Base-by-base conservation (phyloP, 2,797 vertebrate genomes). In the Borostomias antarcticus region DNA sequence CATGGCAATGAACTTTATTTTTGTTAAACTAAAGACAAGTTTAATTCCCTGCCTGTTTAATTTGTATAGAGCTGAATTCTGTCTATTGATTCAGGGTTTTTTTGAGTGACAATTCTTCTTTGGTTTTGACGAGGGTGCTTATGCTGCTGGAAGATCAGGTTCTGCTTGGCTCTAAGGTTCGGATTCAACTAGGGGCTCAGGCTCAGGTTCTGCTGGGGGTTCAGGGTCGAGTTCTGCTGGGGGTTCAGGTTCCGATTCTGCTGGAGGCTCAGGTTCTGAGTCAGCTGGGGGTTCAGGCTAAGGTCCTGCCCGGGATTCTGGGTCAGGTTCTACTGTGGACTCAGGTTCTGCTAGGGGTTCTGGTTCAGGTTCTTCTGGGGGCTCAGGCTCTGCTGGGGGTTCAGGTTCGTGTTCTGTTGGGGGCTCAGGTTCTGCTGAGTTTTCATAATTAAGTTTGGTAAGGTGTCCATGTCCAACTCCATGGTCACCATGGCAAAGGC, bases 401-500 rank as follows among this genome's bases (percentile, higher is more conserved):
- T 2, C 21, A n/a, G 23, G 32, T n/a, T 19, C 29, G 15, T 4
- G 4, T 15, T 45, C 48, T 13, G 15, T 11, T 57, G 13, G 17
- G 11, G 32, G 33, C 9, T 57, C 63, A 21, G n/a, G 13, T 21
- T 40, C 51, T 54, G 21, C 3, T 56, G 26, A 9, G 0, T 52
- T 10, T 51, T 3, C 6, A 23, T 10, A 21, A 23, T 52, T 5
- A n/a, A n/a, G n/a, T n/a, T 59, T 1, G 11, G 45, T 15, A 60
- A 3, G 2, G 5, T 47, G 1, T 47, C 4, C 59, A n/a, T n/a
- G n/a, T n/a, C n/a, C n/a, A n/a, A n/a, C n/a, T n/a, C n/a, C n/a
- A n/a, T n/a, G n/a, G n/a, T n/a, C n/a, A n/a, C n/a, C 30, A 5
- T 45, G 2, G 7, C 84, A 86, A 0, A 33, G 3, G 45, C 86